These are phyloP conservation scores for Nomada hirtipes DNA, from an alignment of 2,888 invertebrate genomes.

Conservation along the genomic window DNA sequence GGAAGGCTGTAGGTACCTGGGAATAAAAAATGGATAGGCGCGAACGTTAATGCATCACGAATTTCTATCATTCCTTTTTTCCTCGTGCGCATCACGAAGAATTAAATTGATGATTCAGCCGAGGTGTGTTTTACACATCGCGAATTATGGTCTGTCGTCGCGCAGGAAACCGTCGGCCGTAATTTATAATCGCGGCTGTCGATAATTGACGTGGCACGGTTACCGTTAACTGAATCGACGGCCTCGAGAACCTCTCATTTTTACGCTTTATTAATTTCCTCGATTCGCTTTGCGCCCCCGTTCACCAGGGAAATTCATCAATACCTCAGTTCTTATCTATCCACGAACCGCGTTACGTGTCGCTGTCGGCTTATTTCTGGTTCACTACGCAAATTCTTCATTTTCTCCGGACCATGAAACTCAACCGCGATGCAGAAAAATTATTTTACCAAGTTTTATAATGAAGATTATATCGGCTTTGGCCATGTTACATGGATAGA, in stretches of 20 bases:
- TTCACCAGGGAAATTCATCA: constrained; percentile 26
- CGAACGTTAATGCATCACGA: constrained; percentile 38
- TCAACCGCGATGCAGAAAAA: background rate
- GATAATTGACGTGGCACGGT: constrained; percentile 66
- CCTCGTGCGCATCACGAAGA: constrained; percentile 22
- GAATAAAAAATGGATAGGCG: background rate
- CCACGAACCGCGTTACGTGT: background rate
- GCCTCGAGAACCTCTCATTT: constrained; percentile 45
- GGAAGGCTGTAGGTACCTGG: no score
- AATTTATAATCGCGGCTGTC: constrained; percentile 68
- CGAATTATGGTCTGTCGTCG: constrained; percentile 55
- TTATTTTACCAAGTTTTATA: background rate
- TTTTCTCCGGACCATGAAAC: background rate
- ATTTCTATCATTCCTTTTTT: constrained; percentile 13
- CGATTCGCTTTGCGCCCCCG: constrained; percentile 35
- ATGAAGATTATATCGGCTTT: background rate
- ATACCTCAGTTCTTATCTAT: constrained; percentile 14
- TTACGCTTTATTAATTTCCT: constrained; percentile 59
- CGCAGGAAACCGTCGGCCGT: constrained; percentile 40
- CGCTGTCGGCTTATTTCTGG: constrained; percentile 37
- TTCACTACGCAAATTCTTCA: background rate
- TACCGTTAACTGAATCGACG: constrained; percentile 55
- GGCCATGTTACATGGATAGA: background rate
- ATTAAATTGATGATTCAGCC: constrained; percentile 61
- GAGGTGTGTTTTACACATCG: constrained; percentile 56